Evolutionary conservation across 2,113 vertebrate species (phyloP).

Genomic region (Dermatemys mawii): DNA sequence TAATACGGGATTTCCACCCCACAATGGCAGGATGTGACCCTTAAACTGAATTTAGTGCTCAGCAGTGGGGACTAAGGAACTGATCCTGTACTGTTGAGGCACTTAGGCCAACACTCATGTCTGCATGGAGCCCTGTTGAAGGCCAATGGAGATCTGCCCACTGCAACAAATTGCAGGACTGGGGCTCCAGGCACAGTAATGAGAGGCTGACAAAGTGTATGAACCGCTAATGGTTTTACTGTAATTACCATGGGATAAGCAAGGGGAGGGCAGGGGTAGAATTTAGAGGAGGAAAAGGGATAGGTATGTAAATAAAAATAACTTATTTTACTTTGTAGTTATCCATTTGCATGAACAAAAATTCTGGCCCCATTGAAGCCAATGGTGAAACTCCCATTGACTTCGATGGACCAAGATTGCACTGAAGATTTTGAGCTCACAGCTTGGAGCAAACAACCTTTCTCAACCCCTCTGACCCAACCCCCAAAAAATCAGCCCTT

Average conservation of each 20-base stretch:
- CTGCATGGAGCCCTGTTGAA: not conserved
- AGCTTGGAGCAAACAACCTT: not conserved
- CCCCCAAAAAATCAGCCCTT: not conserved
- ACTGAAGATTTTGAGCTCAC: accelerated
- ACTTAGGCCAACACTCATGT: not conserved
- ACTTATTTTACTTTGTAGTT: not conserved
- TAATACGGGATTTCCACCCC: not conserved
- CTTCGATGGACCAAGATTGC: not conserved
- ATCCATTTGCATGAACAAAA: accelerated
- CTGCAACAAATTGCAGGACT: not conserved
- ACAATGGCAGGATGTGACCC: not conserved
- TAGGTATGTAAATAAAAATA: not conserved
- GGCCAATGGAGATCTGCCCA: not conserved
- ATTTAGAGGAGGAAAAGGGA: not conserved
- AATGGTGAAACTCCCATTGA: not conserved
- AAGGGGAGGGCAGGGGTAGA: not conserved
- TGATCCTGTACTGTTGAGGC: not conserved
- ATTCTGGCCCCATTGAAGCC: not conserved
- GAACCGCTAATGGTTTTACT: not conserved
- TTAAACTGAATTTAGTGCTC: not conserved
- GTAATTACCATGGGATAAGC: not conserved
- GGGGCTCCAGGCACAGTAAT: not conserved
- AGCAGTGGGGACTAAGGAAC: not conserved
- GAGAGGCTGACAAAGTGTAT: not conserved
- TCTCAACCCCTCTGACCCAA: not conserved